These are phyloP conservation scores for Nyleta sp. DNA, from an alignment of 2,888 invertebrate genomes.

Conservation along the genomic window DNA sequence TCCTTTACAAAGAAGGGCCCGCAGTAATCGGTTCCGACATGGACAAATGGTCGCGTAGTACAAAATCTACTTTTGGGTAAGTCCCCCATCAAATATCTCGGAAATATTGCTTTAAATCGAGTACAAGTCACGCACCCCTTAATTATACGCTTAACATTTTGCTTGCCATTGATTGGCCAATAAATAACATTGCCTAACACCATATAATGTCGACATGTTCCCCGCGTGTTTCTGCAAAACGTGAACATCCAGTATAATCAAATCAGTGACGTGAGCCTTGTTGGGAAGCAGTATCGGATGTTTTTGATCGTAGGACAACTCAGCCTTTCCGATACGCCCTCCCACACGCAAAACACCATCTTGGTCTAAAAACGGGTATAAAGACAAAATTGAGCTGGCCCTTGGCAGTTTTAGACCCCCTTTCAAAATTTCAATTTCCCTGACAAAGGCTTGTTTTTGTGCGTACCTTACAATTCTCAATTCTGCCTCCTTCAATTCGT, in stretches of 20 bases:
- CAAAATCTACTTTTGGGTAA: too few species aligned
- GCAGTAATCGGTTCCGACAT: too few species aligned
- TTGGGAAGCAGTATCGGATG: slow-evolving; percentile 56
- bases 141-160: too few species aligned
- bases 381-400: slow-evolving; percentile 26
- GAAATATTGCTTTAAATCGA: too few species aligned
- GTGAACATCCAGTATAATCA: slow-evolving; percentile 51
- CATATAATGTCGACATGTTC: slow-evolving; percentile 50
- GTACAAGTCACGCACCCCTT: too few species aligned
- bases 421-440: slow-evolving; percentile 4
- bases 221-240: slow-evolving; percentile 39
- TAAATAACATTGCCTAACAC: slow-evolving; percentile 37
- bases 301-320: slow-evolving; percentile 32
- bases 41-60: too few species aligned
- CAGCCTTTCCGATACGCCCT: slow-evolving; percentile 52
- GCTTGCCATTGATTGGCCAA: too few species aligned
- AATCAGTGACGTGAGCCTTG: slow-evolving; percentile 36
- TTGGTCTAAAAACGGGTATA: slow-evolving; percentile 67
- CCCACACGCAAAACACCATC: slow-evolving; percentile 62
- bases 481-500: too few species aligned
- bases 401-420: neutral
- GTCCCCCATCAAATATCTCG: too few species aligned
- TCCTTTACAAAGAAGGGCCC: slow-evolving; percentile 67
- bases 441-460: too few species aligned
- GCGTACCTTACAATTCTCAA: too few species aligned